Evolutionary conservation across 2,113 vertebrate species (phyloP).

Genomic region (Pelodiscus sinensis): DNA sequence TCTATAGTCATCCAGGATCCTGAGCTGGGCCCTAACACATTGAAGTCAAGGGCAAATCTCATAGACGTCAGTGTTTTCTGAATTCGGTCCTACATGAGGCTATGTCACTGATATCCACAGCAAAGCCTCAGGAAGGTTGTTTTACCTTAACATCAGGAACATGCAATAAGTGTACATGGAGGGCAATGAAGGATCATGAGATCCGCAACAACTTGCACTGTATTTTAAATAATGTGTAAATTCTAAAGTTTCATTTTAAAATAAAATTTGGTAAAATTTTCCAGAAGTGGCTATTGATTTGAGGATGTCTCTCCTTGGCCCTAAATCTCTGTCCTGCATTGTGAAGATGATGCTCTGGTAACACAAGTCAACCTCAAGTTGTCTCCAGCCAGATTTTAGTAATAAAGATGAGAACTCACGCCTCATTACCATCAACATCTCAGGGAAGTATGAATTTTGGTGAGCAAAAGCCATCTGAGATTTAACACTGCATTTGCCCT

Average conservation of each 20-base stretch:
- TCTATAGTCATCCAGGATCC: not conserved
- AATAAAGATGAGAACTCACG: not conserved
- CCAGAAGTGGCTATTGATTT: not conserved
- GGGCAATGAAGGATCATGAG: not conserved
- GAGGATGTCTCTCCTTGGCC: not conserved
- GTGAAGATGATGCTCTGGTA: not conserved
- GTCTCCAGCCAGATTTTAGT: not conserved
- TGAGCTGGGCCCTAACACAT: not conserved
- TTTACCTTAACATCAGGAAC: not conserved
- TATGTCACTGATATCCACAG: not conserved
- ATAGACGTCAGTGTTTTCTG: not conserved
- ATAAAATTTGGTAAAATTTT: not conserved
- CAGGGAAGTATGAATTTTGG: not conserved
- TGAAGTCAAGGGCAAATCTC: not conserved
- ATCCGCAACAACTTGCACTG: not conserved
- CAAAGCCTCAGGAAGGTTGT: not conserved
- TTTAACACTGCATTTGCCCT: not conserved
- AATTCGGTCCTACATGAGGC: not conserved
- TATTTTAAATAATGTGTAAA: not conserved
- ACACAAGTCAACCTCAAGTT: not conserved
- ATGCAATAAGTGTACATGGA: not conserved
- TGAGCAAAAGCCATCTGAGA: not conserved
- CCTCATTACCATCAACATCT: not conserved
- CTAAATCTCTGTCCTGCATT: rapidly evolving
- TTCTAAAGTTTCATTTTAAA: not conserved